Percentiles rank a stretch among this genome's conserved stretches.
Conservation (phyloP, 2,888 invertebrate genomes). For the Meliscaeva auricollis region DNA sequence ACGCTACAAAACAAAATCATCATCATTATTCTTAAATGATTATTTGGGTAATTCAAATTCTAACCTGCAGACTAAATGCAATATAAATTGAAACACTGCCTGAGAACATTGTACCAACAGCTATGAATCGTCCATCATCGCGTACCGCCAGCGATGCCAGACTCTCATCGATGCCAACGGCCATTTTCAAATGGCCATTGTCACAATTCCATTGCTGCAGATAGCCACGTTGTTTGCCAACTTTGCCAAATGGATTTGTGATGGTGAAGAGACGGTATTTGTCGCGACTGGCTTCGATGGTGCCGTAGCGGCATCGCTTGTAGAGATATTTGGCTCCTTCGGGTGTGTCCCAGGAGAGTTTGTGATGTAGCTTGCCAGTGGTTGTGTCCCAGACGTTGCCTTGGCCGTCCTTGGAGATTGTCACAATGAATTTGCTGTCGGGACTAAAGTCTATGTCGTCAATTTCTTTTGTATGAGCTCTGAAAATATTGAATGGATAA, state of each 20-base stretch:
- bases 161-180: conserved; percentile 89
- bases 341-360: conserved; percentile 91
- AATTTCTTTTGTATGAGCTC: conserved; percentile 94
- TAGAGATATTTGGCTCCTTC: conserved; percentile 92
- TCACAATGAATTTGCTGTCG: conserved; percentile 90
- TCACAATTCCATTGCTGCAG: conserved; percentile 92
- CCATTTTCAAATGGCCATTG: conserved; percentile 86
- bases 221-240: conserved; percentile 89
- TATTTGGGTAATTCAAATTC: neutral
- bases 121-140: conserved; percentile 96
- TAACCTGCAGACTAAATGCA: conserved; percentile 95
- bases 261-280: conserved; percentile 90
- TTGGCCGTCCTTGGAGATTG: conserved; percentile 94
- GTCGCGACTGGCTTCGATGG: conserved; percentile 88
- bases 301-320: conserved; percentile 92
- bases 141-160: conserved; percentile 93
- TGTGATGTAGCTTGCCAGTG: conserved; percentile 87
- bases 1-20: conserved; percentile 85
- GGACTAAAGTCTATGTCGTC: conserved; percentile 97
- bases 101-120: conserved; percentile 96
- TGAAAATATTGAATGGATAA: conserved; percentile 34
- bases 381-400: conserved; percentile 92
- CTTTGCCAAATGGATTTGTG: conserved; percentile 91
- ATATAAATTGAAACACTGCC: conserved; percentile 96
- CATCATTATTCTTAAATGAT: neutral